A percentile compares a stretch with the other conserved stretches of the same genome.
Evolutionary conservation across 2,888 invertebrate genomes (phyloP).

Genomic region (Hypselothyrea guttata): DNA sequence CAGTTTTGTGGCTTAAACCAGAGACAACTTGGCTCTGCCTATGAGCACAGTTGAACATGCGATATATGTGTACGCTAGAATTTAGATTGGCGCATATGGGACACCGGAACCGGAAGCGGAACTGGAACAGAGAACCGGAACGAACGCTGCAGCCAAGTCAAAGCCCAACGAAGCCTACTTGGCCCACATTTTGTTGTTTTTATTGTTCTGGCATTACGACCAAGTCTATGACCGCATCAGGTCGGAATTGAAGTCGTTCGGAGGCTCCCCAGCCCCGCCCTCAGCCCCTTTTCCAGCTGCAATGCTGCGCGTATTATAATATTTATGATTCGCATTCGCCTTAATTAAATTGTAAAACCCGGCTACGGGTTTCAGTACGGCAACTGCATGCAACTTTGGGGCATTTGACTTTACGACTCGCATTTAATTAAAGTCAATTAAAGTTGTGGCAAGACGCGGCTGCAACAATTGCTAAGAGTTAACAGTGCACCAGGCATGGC

Average conservation of each 20-base stretch:
- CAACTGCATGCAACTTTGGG: constrained; percentile 24
- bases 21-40: constrained; percentile 27
- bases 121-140: constrained; percentile 9
- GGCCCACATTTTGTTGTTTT: constrained; percentile 6
- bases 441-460: constrained; percentile 32
- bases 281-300: constrained; percentile 23
- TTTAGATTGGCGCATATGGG: neutral
- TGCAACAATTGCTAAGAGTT: neutral
- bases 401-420: constrained; percentile 73
- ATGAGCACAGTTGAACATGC: neutral
- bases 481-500: neutral
- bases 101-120: neutral
- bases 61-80: neutral
- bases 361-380: too few species aligned
- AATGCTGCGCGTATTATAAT: constrained; percentile 46
- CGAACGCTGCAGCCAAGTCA: neutral
- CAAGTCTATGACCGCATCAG: constrained; percentile 12
- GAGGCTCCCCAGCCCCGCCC: constrained; percentile 21
- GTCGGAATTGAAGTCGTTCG: neutral
- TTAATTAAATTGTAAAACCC: constrained; percentile 61
- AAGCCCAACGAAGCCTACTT: neutral
- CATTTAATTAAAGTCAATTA: constrained; percentile 75
- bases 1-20: constrained; percentile 53
- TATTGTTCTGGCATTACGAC: neutral
- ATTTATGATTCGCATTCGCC: constrained; percentile 74